Evolutionary conservation across 2,888 invertebrate species (phyloP), one percentile per base, ranked within the genome.

Genomic region (Pollenia amentaria): DNA sequence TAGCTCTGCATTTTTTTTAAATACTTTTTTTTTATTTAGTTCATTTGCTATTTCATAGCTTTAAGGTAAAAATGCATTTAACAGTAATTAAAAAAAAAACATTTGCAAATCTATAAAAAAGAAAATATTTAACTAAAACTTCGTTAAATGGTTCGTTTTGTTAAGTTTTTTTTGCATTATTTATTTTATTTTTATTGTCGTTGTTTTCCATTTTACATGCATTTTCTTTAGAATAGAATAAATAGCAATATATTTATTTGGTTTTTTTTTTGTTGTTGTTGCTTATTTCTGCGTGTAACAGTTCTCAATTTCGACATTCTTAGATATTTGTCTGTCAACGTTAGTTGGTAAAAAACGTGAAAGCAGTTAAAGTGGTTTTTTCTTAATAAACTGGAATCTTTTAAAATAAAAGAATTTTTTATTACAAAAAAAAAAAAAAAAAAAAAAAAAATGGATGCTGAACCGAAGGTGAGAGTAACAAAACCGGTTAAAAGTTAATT

Each of bases 161-260:
- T 82, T 67, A 70, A 21, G 14, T 69, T 60, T 65, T 40, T 57
- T n/a, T 42, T 70, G 55, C 40, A 46, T 42, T 53, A 67, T 67
- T 16, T 40, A 51, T 62, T 62, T 29, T 62, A 29, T 48, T 57
- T n/a, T 85, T 72, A 82, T 77, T 65, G 60, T 65, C 46, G 14
- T 64, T 69, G 64, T 72, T 84, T 83, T 83, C 70, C 83, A 64
- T 75, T 81, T 87, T 88, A 84, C 87, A 77, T 81, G 40, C 73
- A 60, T 62, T 80, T 73, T 55, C 48, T 87, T 69, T 81, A 12
- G 14, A 69, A 65, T 51, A 53, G 44, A 73, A 84, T 51, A 55
- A 70, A 65, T 46, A 48, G 14, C 11, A n/a, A 57, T 44, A 16
- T 18, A 46, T 73, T 60, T 38, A 29, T 29, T 29, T 29, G 29